Evolutionary conservation across 2,113 vertebrate species (phyloP).

Genomic region (Pantherophis guttatus): DNA sequence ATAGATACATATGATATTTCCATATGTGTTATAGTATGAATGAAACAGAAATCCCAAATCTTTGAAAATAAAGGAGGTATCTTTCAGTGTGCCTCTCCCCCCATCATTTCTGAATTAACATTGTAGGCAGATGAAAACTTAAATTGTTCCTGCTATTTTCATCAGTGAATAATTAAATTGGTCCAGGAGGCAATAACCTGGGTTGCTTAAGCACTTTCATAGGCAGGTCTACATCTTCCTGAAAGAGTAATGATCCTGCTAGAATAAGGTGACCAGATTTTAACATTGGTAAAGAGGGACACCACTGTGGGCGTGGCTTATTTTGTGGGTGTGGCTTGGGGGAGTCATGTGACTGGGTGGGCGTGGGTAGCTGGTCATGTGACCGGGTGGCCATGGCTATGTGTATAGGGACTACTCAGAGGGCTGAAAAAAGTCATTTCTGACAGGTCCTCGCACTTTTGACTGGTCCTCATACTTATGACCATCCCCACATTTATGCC

Average conservation of each 20-base stretch:
- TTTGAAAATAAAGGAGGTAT: neutral
- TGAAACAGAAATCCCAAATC: neutral
- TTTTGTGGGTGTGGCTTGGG: no score
- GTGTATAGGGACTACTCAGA: no score
- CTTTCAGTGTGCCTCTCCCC: neutral
- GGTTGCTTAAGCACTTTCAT: neutral
- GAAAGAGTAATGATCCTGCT: neutral
- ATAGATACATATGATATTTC: neutral
- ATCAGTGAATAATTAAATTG: neutral
- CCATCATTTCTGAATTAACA: neutral
- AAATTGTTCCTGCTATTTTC: neutral
- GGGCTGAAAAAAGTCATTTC: no score
- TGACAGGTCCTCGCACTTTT: no score
- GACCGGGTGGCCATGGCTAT: no score
- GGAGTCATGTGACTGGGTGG: no score
- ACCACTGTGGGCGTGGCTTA: no score
- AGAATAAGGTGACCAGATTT: no score
- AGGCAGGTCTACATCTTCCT: neutral
- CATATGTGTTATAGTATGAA: neutral
- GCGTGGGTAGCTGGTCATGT: no score
- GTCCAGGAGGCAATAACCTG: neutral
- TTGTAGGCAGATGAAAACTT: neutral
- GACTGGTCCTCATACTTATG: no score
- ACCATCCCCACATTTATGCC: no score
- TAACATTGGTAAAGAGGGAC: no score